Evolutionary conservation across 1,140 invertebrate genomes (phyloP), one percentile per base, ranked within the genome.

Genomic region (Zaprionus capensis): DNA sequence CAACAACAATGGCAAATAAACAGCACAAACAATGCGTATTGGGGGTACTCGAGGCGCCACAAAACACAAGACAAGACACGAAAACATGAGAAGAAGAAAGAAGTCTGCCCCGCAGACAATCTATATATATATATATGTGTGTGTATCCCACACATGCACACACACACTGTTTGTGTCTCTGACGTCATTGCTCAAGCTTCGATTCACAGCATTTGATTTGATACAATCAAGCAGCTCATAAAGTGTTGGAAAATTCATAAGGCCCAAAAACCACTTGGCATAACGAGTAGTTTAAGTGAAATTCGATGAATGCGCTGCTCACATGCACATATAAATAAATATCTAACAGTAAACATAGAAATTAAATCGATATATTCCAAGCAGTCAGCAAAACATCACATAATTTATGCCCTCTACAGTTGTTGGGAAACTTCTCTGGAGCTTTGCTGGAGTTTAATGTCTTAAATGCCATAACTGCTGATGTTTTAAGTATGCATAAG

Each of bases 11-110:
- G 61, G n/a, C 77, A 83, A 83, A 77, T 80, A 74, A 73, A 85
- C 78, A 85, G 69, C 53, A 76, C 76, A 85, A 82, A 86, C 82
- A 84, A 84, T 77, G 64, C 58, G 75, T 53, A 56, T 76, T 76
- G 71, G 55, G 53, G 63, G 55, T 76, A 81, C 81, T 64, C 61
- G 34, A 75, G 75, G 73, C 68, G 73, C 73, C 73, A 76, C 68
- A 75, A 76, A 77, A 77, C 65, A 75, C 55, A 34, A 9, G 51
- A 67, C 71, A 76, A 71, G 51, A 71, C 66, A 76, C 66, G 51
- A 66, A 69, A 63, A 78, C 36, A 36, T 49, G 24, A 64, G 46
- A n/a, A 56, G 34, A 55, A 49, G 31, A 17, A 24, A 15, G 41
- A 38, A 46, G 51, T 77, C 49, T 73, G 70, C 69, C 70, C 63